A percentile compares a stretch with the other conserved stretches of the same genome.
phyloP scores from a whole-genome alignment of 2,888 invertebrate species.

The Rhogogaster chlorosoma region DNA sequence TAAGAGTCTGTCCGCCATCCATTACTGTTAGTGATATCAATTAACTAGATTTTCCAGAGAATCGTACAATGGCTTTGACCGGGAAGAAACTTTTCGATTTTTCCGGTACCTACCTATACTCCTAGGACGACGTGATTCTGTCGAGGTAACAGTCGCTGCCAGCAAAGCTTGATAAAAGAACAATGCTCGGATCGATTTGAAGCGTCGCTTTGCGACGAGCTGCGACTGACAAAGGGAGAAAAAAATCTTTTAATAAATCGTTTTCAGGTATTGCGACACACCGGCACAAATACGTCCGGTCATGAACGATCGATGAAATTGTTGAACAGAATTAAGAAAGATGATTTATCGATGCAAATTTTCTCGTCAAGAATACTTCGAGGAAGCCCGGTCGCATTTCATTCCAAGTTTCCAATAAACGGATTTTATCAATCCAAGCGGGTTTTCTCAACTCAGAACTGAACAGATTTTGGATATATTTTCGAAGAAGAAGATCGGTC shows the following conservation, averaged over 20 bases:
- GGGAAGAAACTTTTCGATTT: not conserved
- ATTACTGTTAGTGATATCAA: not conserved
- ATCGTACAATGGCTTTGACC: not conserved
- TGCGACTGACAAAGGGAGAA: slow-evolving; percentile 5
- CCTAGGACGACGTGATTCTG: not conserved
- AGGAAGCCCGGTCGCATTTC: too few species aligned
- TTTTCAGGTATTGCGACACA: not conserved
- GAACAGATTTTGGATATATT: not conserved
- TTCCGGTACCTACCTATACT: not conserved
- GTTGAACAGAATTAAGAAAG: not conserved
- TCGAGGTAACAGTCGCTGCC: slow-evolving; percentile 23
- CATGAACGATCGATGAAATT: not conserved
- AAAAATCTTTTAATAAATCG: not conserved
- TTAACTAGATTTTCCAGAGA: not conserved
- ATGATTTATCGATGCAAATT: not conserved
- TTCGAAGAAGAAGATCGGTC: too few species aligned
- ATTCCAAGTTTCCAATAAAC: too few species aligned
- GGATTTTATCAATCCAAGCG: not conserved
- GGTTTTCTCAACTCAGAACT: not conserved
- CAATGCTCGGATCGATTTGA: slow-evolving; percentile 23
- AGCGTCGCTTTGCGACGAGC: not conserved
- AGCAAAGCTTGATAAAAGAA: slow-evolving; percentile 11
- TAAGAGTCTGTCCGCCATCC: not conserved
- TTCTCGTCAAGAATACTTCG: too few species aligned
- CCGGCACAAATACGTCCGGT: not conserved